Evolutionary conservation across 2,888 invertebrate genomes (phyloP), one percentile per base, ranked within the genome.

Genomic region (Lepidocyrtinus sp.): DNA sequence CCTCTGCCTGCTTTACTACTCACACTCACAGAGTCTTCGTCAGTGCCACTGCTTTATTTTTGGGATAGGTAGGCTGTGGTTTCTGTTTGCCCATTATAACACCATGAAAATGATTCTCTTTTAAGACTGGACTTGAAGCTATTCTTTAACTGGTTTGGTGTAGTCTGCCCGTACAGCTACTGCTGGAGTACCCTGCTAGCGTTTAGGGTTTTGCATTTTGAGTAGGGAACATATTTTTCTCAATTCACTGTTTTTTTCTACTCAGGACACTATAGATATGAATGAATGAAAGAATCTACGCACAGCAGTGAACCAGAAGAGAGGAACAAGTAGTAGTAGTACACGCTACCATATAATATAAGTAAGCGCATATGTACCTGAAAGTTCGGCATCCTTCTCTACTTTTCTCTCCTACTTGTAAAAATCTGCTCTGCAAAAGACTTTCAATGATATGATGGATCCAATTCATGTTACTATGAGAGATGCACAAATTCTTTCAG

Each of bases 21-120:
- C 50, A 17, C 17, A 15, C 17, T 50, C 2, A 2, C 50, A 50
- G 36, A n/a, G n/a, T n/a, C n/a, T n/a, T n/a, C n/a, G n/a, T n/a
- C 12, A 36, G 50, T 50, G 50, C 50, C 63, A 62, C n/a, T 75
- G 59, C 75, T 75, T 68, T 75, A 67, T 69, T 63, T 68, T 25
- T 69, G 63, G 62, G 75, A 68, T 69, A 75, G 68, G 69, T 75
- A 75, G 68, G 70, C 76, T 70, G 76, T 70, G 71, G 76, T 76
- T 71, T 76, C 64, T 59, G 22, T 70, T 70, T 72, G 72, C 72
- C 50, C 62, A 62, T 72, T 72, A 63, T 19, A 17, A 50, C 50
- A 36, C 36, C 27, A 65, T 65, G 65, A 19, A 65, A 17, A 65
- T 27, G 36, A 64, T 55, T 45, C 74, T 46, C 50, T 65, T 55